Base-by-base conservation (phyloP, 2,888 invertebrate species). In the Mesorhabditis spiculigera region DNA sequence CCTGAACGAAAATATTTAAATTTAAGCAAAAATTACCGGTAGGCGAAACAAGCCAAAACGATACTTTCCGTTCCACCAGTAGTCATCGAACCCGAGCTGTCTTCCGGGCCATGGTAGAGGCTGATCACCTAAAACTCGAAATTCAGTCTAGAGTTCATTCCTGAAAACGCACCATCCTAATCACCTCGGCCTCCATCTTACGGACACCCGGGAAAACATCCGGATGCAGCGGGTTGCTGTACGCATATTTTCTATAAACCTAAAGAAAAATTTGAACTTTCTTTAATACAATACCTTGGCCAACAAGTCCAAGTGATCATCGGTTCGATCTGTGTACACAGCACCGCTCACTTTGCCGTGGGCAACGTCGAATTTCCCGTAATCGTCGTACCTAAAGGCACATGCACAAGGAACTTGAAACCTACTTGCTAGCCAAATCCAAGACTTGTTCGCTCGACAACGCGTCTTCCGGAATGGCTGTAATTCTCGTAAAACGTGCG, bases 31-130 rank as follows among this genome's bases (percentile, higher is more conserved):
- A 13, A 43, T 41, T 28, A 71, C 71, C 75, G 63, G 68, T 78
- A 78, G 4, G 80, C 69, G 86, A 96, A 94, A 87, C 95, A 95
- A 0, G 95, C 98, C 91, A 98, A 91, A 75, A 97, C 88, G 79
- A 99, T 96, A 16, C 96, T 96, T 87, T 98, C 98, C 0, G 98
- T 97, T 50, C 98, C 98, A 58, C 98, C 98, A 58, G 93, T 92
- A 3, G 96, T 95, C 89, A 97, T 92, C 50, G 87, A 86, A 69
- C 90, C 90, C 87, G 95, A 94, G 70, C 92, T 89, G 16, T 90
- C 87, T 0, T 90, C 88, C 69, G 91, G 91, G 0, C 96, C 98
- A 85, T 94, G 90, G 86, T 95, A 98, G 78, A 98, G 88, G 74
- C 90, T 90, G 77, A 80, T 65, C 13, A 79, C 73, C 75, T 75